Evolutionary conservation across 2,113 vertebrate species (phyloP).

Genomic region (Rhea pennata): DNA sequence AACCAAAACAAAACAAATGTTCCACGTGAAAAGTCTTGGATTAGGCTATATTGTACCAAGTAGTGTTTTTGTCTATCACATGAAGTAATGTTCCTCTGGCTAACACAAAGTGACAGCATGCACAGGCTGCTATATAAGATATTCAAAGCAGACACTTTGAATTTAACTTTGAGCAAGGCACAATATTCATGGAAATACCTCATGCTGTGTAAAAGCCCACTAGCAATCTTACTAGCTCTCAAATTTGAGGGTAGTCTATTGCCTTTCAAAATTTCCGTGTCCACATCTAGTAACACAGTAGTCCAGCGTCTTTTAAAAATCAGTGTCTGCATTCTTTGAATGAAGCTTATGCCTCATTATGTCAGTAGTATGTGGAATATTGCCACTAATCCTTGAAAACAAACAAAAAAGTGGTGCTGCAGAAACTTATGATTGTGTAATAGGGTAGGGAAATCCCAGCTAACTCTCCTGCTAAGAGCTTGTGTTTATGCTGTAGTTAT

Average conservation of each 20-base stretch:
- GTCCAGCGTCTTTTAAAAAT: not conserved
- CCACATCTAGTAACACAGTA: not conserved
- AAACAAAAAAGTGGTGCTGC: slow-evolving; percentile 33
- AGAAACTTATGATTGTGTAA: not conserved
- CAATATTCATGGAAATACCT: not conserved
- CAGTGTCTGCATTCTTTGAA: not conserved
- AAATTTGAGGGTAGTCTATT: not conserved
- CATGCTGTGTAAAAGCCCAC: not conserved
- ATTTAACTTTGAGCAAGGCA: not conserved
- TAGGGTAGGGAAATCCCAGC: slow-evolving; percentile 31
- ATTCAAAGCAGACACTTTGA: not conserved
- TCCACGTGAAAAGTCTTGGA: slow-evolving; percentile 62
- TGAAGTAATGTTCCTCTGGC: not conserved
- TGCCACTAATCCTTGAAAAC: slow-evolving; percentile 53
- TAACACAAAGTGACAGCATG: not conserved
- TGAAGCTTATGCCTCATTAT: slow-evolving; percentile 15
- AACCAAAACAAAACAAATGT: slow-evolving; percentile 65
- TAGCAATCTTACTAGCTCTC: not conserved
- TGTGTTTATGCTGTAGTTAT: slow-evolving; percentile 45
- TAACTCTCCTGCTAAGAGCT: slow-evolving; percentile 26
- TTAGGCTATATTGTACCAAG: not conserved
- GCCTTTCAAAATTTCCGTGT: not conserved
- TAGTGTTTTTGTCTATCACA: not conserved
- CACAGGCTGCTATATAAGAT: not conserved
- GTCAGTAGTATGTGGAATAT: slow-evolving; percentile 49